phyloP scores from a whole-genome alignment of 2,113 vertebrate species.

The Prolemur simus region DNA sequence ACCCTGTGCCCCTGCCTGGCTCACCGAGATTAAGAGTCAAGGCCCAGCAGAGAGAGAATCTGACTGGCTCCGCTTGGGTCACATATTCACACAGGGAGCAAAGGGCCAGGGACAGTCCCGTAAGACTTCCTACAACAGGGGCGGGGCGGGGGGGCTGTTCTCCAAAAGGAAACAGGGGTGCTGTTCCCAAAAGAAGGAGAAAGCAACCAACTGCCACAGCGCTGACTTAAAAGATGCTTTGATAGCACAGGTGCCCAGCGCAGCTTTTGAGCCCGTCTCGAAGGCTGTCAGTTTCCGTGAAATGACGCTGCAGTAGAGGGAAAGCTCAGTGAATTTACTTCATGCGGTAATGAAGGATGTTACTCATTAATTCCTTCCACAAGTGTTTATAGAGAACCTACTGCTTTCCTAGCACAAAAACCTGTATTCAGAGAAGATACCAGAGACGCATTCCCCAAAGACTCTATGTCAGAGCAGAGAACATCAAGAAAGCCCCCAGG shows the following conservation, averaged over 20 bases:
- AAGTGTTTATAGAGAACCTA: not conserved
- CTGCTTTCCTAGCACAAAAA: not conserved
- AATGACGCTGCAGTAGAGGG: rapidly evolving
- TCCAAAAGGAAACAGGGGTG: not conserved
- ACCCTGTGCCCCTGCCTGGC: not conserved
- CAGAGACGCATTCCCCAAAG: not conserved
- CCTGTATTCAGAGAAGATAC: not conserved
- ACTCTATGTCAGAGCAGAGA: not conserved
- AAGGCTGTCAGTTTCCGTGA: not conserved
- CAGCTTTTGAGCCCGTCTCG: rapidly evolving
- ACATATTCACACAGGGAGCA: rapidly evolving
- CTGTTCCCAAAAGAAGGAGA: not conserved
- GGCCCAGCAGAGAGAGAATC: not conserved
- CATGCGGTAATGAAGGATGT: rapidly evolving
- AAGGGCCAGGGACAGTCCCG: rapidly evolving
- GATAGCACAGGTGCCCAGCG: rapidly evolving
- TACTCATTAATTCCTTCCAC: not conserved
- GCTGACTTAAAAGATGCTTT: rapidly evolving
- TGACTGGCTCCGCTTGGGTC: not conserved
- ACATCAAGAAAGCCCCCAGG: not conserved
- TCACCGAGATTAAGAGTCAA: not conserved
- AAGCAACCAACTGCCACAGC: not conserved
- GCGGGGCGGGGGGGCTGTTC: not conserved
- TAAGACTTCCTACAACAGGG: rapidly evolving
- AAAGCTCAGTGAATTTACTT: not conserved